phyloP scores from a whole-genome alignment of 2,888 invertebrate genomes.

The Oscheius sp. region DNA sequence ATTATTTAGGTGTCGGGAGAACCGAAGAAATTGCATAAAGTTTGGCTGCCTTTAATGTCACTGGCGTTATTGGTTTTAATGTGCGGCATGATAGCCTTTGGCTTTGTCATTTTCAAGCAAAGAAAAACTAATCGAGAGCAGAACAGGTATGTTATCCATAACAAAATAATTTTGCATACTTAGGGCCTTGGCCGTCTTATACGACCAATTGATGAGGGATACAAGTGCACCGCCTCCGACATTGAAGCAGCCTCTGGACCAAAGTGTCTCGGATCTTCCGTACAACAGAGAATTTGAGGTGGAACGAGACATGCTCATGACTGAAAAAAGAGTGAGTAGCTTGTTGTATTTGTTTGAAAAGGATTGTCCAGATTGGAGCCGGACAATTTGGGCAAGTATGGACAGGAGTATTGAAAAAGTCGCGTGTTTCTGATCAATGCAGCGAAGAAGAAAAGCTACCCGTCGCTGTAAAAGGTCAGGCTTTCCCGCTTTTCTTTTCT shows the following conservation, averaged over 20 bases:
- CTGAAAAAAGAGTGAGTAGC: conserved; percentile 34
- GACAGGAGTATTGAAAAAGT: conserved; percentile 44
- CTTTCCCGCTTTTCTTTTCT: not conserved
- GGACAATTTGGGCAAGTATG: conserved; percentile 56
- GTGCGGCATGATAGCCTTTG: conserved; percentile 25
- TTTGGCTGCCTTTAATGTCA: conserved; percentile 23
- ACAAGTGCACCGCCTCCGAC: conserved; percentile 33
- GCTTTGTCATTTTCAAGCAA: conserved; percentile 25
- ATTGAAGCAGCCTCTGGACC: conserved; percentile 47
- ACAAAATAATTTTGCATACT: too few relatives aligned
- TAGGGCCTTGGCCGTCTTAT: conserved; percentile 44
- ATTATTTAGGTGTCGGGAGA: conserved; percentile 38
- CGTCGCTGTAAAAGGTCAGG: conserved; percentile 56
- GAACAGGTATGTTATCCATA: conserved; percentile 15
- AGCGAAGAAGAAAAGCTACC: conserved; percentile 40
- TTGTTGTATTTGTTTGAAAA: not conserved
- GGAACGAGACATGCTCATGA: conserved; percentile 37
- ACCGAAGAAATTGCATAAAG: conserved; percentile 21
- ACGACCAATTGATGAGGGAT: conserved; percentile 45
- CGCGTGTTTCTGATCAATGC: conserved; percentile 39
- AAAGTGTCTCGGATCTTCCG: conserved; percentile 41
- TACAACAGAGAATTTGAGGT: conserved; percentile 47
- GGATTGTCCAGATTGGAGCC: conserved; percentile 45
- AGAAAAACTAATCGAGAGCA: conserved; percentile 29
- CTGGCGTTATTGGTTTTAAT: conserved; percentile 17